phyloP scores from a whole-genome alignment of 2,113 vertebrate genomes.

The Odontophorus gujanensis region DNA sequence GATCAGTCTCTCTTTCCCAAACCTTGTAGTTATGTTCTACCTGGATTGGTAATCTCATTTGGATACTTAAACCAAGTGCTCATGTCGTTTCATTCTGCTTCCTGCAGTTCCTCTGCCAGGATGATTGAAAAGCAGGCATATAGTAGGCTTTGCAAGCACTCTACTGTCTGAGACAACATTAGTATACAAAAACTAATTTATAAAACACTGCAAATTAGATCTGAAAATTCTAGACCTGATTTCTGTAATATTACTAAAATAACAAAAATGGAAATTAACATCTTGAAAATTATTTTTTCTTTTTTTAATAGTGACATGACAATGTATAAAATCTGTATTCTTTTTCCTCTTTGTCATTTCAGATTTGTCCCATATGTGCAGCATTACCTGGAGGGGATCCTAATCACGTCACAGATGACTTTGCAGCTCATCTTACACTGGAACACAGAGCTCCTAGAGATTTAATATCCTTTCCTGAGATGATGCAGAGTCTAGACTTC shows the following conservation, averaged over 20 bases:
- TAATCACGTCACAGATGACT: conserved; percentile 99
- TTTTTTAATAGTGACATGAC: neutral
- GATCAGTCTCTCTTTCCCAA: neutral
- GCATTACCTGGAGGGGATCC: conserved; percentile 98
- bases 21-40: neutral
- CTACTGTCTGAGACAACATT: neutral
- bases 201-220: neutral
- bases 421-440: conserved; percentile 99
- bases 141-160: neutral
- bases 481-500: neutral
- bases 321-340: neutral
- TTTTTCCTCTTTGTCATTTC: conserved; percentile 70
- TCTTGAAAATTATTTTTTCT: neutral
- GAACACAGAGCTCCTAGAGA: conserved; percentile 99
- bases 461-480: conserved; percentile 94
- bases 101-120: neutral
- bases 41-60: neutral
- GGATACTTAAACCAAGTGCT: neutral
- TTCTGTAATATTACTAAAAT: neutral
- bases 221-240: neutral
- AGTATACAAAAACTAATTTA: neutral
- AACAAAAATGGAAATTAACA: neutral
- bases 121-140: neutral
- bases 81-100: rapidly evolving
- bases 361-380: conserved; percentile 99